Base-by-base conservation (phyloP, 2,113 vertebrate species). In the Muntiacus reevesi region DNA sequence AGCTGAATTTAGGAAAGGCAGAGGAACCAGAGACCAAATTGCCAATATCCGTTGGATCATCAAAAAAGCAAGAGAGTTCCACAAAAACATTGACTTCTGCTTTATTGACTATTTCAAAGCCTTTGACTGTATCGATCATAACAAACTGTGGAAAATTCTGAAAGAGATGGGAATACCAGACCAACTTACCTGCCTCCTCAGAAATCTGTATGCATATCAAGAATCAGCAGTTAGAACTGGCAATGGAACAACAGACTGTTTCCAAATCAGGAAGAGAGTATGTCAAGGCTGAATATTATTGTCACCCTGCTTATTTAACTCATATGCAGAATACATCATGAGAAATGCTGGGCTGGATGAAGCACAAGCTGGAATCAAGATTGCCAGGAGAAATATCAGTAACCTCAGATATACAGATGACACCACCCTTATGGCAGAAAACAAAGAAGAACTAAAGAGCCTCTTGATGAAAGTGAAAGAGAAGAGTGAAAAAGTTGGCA, bases 41-140 rank as follows among this genome's bases (percentile, higher is more conserved):
- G 67, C n/a, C 67, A 71, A 71, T 3, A 71, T 23, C 19, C 5
- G 0, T 0, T 71, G 67, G 8, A 36, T 40, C 19, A 71, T 71
- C 0, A 0, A 36, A 71, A 36, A 71, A 71, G 64, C 64, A 12
- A 71, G 9, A 11, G 9, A 71, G n/a, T 71, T 71, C 64, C 0
- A 1, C 10, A 71, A 40, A 40, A 36, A 36, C 9, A 36, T 71
- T 0, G 0, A 71, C 2, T 71, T 71, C 67, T 40, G 67, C 19
- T 71, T 40, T 2, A 12, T 12, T 71, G 64, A 40, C n/a, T 71
- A 12, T 71, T n/a, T 19, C 19, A 40, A 71, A 40, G 10, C n/a
- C 19, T 71, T 21, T 40, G 10, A 71, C 67, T 71, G 19, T 71
- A 10, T 40, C 0, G 2, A 12, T 71, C 19, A 71, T 21, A 12